Evolutionary conservation across 2,888 invertebrate species (phyloP), one percentile per base, ranked within the genome.

Genomic region (Eretmocerus hayati): DNA sequence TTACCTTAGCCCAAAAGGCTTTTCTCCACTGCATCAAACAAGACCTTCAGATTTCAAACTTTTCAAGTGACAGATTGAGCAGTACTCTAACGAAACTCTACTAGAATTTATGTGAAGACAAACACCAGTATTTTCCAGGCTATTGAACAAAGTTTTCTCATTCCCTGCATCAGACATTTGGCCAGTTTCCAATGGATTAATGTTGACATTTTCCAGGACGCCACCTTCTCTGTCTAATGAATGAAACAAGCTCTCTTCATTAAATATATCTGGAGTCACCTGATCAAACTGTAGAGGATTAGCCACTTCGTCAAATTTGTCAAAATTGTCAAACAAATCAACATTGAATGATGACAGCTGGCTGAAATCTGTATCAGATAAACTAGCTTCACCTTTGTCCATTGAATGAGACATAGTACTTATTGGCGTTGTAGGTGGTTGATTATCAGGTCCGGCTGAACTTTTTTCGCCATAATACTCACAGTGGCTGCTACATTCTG

Each of bases 101-200:
- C 75, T 75, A 33, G 75, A 75, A 50, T 77, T 75, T 15, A 79
- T 74, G 58, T 81, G 80, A 13, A 81, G 65, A 59, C 80, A 81
- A 16, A 81, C 80, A 41, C 79, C 78, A 23, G 72, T 71, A 57
- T 73, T 71, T 13, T 71, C 67, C 9, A 66, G 55, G 31, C 58
- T 61, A 38, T 57, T 57, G 30, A 59, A 58, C 13, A 56, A 46
- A 30, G 49, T 58, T 58, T 18, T 54, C 47, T 21, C 48, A 36
- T 36, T 52, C 44, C 37, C 33, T n/a, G 42, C 18, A 23, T 49
- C 32, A 18, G 46, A 44, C 35, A 40, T 46, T 43, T 20, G 16
- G 18, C 21, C 30, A 9, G 46, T 46, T 15, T 52, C 43, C 21
- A 40, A 11, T 40, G 49, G 42, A 46, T 49, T 41, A 32, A 43